phyloP scores from a whole-genome alignment of 2,888 invertebrate genomes.

The Cerastis rubricosa region DNA sequence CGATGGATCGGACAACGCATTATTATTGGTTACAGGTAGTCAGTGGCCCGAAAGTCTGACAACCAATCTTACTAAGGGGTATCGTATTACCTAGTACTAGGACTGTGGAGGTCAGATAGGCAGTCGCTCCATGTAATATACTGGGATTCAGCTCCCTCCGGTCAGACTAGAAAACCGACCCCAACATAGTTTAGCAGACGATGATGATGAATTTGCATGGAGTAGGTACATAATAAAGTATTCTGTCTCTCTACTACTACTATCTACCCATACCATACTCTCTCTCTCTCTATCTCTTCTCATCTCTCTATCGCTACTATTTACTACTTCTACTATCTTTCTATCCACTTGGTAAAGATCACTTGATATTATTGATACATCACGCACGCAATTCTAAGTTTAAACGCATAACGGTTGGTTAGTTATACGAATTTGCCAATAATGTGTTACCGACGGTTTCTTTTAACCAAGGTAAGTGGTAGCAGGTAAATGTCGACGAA shows the following conservation, averaged over 20 bases:
- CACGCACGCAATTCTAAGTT: not conserved
- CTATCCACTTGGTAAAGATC: not conserved
- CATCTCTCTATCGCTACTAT: too few species aligned
- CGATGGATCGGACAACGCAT: too few species aligned
- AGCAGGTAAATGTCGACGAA: slow-evolving; percentile 35
- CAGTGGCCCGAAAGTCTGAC: not conserved
- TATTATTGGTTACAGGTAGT: not conserved
- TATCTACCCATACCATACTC: too few species aligned
- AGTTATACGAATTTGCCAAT: slow-evolving; percentile 42
- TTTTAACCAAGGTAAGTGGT: slow-evolving; percentile 21
- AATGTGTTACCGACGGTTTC: slow-evolving; percentile 26
- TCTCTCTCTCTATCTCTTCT: too few species aligned
- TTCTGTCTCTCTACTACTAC: too few species aligned
- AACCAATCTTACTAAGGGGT: not conserved
- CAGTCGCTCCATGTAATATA: not conserved
- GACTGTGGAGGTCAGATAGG: not conserved
- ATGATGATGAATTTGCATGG: not conserved
- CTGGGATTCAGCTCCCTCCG: not conserved
- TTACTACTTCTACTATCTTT: too few species aligned
- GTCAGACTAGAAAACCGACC: not conserved
- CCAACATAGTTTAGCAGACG: too few species aligned
- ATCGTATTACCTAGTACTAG: not conserved
- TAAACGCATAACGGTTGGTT: slow-evolving; percentile 9
- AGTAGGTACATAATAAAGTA: too few species aligned
- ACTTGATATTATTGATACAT: not conserved